phyloP scores from a whole-genome alignment of 2,113 vertebrate genomes.

The Pitta sordida region DNA sequence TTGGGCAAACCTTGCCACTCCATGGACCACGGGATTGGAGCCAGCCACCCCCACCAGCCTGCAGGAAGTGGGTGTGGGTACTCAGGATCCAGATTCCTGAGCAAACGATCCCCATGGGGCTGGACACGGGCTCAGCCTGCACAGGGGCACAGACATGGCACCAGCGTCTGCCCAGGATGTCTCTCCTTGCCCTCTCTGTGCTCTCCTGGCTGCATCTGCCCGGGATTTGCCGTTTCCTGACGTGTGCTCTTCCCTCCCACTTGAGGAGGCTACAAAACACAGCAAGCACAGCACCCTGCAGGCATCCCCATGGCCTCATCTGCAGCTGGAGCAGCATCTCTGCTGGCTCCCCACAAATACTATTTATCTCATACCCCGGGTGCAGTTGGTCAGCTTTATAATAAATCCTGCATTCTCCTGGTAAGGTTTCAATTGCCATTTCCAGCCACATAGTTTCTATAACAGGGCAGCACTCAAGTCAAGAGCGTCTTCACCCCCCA shows the following conservation, averaged over 20 bases:
- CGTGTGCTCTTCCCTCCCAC: rapidly evolving
- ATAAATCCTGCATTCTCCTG: background rate
- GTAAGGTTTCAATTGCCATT: background rate
- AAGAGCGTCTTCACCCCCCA: background rate
- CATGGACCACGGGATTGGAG: rapidly evolving
- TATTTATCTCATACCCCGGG: background rate
- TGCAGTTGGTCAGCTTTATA: background rate
- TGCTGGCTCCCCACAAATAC: background rate
- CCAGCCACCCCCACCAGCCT: background rate
- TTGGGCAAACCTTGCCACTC: background rate
- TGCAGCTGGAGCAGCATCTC: background rate
- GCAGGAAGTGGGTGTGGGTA: background rate
- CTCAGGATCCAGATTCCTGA: background rate
- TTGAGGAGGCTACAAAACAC: background rate
- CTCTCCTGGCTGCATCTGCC: background rate
- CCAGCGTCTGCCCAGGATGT: background rate
- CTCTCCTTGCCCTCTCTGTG: background rate
- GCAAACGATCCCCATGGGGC: rapidly evolving
- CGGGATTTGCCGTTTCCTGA: background rate
- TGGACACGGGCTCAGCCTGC: background rate
- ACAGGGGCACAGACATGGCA: rapidly evolving
- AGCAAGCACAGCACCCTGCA: background rate
- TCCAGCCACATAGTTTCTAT: background rate
- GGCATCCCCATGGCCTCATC: rapidly evolving
- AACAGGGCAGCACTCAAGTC: background rate